Evolutionary conservation across 2,113 vertebrate species (phyloP).

Genomic region (Gavialis gangeticus): DNA sequence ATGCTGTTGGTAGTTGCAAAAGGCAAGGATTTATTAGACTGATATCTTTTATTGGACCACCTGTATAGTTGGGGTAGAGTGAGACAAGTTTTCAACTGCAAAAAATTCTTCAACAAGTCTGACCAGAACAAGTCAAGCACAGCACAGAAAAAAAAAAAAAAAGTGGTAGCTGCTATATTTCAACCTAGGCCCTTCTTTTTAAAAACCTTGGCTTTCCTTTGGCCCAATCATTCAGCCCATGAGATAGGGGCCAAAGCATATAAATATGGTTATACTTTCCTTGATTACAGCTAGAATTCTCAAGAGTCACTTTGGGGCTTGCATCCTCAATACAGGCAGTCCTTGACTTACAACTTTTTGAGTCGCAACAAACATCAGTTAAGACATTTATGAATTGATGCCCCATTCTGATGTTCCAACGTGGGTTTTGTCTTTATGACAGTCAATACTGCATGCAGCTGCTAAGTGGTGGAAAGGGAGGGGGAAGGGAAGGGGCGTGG

Average conservation of each 20-base stretch:
- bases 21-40: too few relatives aligned
- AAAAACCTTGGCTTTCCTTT: neutral
- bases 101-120: too few relatives aligned
- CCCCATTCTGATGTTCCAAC: too few relatives aligned
- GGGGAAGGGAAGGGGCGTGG: neutral
- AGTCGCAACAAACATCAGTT: too few relatives aligned
- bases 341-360: too few relatives aligned
- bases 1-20: neutral
- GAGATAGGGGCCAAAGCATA: neutral
- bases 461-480: neutral
- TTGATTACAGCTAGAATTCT: neutral
- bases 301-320: neutral
- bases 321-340: too few relatives aligned
- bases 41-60: too few relatives aligned
- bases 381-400: too few relatives aligned
- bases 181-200: neutral
- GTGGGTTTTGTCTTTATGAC: neutral
- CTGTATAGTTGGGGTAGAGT: too few relatives aligned
- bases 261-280: fast-evolving
- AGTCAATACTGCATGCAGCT: neutral
- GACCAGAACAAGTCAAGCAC: too few relatives aligned
- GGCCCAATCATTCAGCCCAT: neutral
- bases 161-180: neutral
- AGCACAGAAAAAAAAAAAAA: too few relatives aligned
- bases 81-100: too few relatives aligned